Base-by-base conservation (phyloP, 2,797 vertebrate species). In the Hemitrygon akajei region DNA sequence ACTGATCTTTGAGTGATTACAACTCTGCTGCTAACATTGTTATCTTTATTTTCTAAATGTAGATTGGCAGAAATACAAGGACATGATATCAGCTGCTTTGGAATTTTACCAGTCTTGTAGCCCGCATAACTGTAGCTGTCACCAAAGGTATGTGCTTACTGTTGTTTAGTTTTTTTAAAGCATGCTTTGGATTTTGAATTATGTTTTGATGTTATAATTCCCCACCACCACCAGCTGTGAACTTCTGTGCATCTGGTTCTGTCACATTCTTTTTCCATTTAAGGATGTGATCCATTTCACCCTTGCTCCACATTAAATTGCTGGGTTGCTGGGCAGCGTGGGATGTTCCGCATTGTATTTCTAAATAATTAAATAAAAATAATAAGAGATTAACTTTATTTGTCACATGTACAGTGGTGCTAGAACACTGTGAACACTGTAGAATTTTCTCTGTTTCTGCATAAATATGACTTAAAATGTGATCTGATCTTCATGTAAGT, bases 41-140 rank as follows among this genome's bases (percentile, higher is more conserved):
- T 27, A n/a, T 37, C 25, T 94, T 40, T 12, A 93, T 94, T 94
- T 73, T 95, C 95, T 94, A 97, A 97, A 95, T 95, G 93, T 94
- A 94, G 95, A 94, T 11, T 97, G 97, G 97, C 94, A 95, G 66
- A n/a, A 93, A 20, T 63, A 96, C 94, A 94, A 95, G 56, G 95
- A 95, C 37, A 96, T 95, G 37, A 97, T 97, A 94, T 93, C 95
- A 94, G 95, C 93, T 89, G 97, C 97, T 75, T 95, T 98, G 94
- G 95, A 96, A 94, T 95, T 80, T 22, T 96, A 98, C 94, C 94
- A 95, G n/a, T 96, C 97, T 0, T 99, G 98, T 94, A 95, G 94
- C 86, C 96, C 97, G 94, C 96, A 94, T 94, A 98, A 98, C 95
- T 98, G 98, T 94, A 98, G 97, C 96, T 99, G 98, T 95, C 96